Base-by-base conservation (phyloP, 1,140 invertebrate species). In the Zaprionus nigranus region DNA sequence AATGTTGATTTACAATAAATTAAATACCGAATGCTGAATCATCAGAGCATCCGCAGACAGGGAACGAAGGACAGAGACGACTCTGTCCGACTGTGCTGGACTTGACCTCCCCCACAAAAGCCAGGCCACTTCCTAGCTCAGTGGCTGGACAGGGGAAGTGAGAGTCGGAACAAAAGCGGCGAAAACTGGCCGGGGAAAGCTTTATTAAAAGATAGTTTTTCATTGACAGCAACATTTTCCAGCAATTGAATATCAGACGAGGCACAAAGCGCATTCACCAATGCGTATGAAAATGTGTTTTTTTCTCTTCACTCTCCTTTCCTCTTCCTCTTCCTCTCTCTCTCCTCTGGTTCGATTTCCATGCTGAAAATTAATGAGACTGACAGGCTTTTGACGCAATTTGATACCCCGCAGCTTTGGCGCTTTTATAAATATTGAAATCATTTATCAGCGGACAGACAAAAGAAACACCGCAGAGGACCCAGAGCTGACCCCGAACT, bases 361-460 rank as follows among this genome's bases (percentile, higher is more conserved):
- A 62, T 68, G 81, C 77, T 58, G 69, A 24, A 85, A 85, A 85
- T 85, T 86, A 85, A 85, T 85, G 82, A 85, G 82, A 76, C 82
- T 75, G 82, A 73, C 82, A 86, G 82, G 75, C 82, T 79, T 79
- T 85, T 85, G 82, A 85, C 82, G 82, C 82, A 86, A 82, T 86
- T 82, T 81, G 70, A 85, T 81, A 70, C 81, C 78, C 82, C 82
- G 78, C 79, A 81, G 75, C 81, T 84, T 83, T 85, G 63, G 17
- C 53, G 58, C 67, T 61, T 71, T 72, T 74, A 74, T 78, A 81
- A 77, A 86, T 82, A 86, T 85, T 78, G 79, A 86, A 86, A 85
- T 86, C 82, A 85, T 85, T 85, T 85, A 85, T 85, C 82, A 85
- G 77, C 63, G 9, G 30, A 43, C 40, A 43, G 59, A 17, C 59